Evolutionary conservation across 2,113 vertebrate genomes (phyloP), one percentile per base, ranked within the genome.

Genomic region (Coryphaenoides rupestris): DNA sequence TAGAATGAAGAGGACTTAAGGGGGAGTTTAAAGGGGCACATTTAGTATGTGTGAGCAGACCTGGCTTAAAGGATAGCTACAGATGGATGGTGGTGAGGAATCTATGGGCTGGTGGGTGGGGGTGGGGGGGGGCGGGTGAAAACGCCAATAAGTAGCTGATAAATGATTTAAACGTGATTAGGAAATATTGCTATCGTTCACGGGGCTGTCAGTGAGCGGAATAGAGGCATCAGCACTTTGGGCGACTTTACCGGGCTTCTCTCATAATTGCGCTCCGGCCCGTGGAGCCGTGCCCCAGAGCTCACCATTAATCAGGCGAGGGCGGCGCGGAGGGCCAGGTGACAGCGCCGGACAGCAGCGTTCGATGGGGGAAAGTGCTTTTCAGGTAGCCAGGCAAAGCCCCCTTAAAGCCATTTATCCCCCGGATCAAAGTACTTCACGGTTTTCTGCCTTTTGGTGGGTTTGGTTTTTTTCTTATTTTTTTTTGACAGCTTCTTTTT

Each of bases 231-330:
- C 91, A 93, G 94, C 93, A 84, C 95, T 95, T 94, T 94, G 92
- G 95, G 93, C 91, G 94, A 93, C 93, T 95, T 9, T 96, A 95
- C 94, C 93, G 92, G 91, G 91, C 94, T 88, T 93, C 95, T 93
- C 95, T 95, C 92, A 96, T 98, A 98, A 99, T 98, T 97, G 96
- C 96, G 94, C 94, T 40, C 92, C 92, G 94, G 93, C 92, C 94
- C 94, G 96, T 86, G 93, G 95, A 92, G 94, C 94, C 93, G 94
- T 94, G 94, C 95, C 95, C 93, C 92, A 93, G 92, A 95, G 96
- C 95, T 94, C 91, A 94, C 92, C 95, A 96, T 98, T 97, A 96
- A 98, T 99, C 96, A 99, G 90, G 79, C 86, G 86, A n/a, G 91
- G 92, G 91, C 93, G 92, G 94, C 93, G 92, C 91, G 88, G 92